A percentile compares a stretch with the other conserved stretches of the same genome.
These are phyloP conservation scores for Furcifer pardalis DNA, from an alignment of 2,797 vertebrate species.

Conservation along the genomic window DNA sequence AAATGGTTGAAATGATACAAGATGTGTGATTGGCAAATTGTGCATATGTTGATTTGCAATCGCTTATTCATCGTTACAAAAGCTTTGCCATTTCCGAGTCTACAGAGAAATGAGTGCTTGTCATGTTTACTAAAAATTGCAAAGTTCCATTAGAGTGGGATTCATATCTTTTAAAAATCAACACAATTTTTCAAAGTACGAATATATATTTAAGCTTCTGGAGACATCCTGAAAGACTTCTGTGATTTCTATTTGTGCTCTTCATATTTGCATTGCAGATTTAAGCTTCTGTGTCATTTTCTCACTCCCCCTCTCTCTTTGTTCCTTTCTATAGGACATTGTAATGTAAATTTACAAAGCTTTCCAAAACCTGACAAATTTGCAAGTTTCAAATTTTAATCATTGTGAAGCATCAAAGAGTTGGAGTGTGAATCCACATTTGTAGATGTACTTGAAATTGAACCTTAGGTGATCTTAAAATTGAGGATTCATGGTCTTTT, in stretches of 20 bases:
- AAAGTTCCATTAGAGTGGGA: conserved; percentile 58
- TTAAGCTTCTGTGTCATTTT: conserved; percentile 62
- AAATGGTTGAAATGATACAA: conserved; percentile 50
- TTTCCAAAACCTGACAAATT: conserved; percentile 65
- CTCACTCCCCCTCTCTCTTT: conserved; percentile 10
- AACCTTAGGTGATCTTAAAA: conserved; percentile 58
- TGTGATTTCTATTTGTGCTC: conserved; percentile 61
- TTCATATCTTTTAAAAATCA: conserved; percentile 61
- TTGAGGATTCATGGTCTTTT: conserved; percentile 36
- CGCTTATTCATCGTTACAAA: conserved; percentile 52
- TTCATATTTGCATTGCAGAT: conserved; percentile 73
- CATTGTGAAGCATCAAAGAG: conserved; percentile 62
- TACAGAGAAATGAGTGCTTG: conserved; percentile 43
- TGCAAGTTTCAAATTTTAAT: conserved; percentile 71
- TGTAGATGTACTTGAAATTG: conserved; percentile 52
- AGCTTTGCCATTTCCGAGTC: conserved; percentile 63
- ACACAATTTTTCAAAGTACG: conserved; percentile 54
- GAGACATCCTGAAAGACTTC: conserved; percentile 60
- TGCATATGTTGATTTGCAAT: conserved; percentile 62
- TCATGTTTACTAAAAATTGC: conserved; percentile 63
- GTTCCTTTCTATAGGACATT: conserved; percentile 66
- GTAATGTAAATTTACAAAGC: conserved; percentile 69
- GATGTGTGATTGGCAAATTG: conserved; percentile 60
- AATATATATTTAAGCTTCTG: conserved; percentile 59
- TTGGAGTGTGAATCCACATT: conserved; percentile 49